These are phyloP conservation scores for Drosophila macrospina DNA, from an alignment of 2,888 invertebrate genomes.

Conservation along the genomic window DNA sequence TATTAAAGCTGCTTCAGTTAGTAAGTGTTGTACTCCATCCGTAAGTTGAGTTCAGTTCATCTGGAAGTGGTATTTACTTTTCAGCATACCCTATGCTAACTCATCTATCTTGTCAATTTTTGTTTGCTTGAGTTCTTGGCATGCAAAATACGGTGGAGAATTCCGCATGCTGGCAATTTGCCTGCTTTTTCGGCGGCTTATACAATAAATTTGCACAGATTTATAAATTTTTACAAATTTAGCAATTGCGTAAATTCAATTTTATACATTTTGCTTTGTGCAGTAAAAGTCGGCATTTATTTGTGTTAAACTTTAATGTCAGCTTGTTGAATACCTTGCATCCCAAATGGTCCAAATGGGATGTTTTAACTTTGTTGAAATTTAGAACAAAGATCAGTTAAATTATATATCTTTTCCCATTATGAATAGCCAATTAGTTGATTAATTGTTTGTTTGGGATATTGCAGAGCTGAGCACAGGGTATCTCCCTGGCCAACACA, in stretches of 20 bases:
- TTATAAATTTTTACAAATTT: slow-evolving; percentile 52
- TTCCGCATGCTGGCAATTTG: slow-evolving; percentile 39
- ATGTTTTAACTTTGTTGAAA: not conserved
- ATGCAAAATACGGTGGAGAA: slow-evolving; percentile 52
- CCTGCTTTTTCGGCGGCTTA: slow-evolving; percentile 22
- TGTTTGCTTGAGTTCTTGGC: slow-evolving; percentile 52
- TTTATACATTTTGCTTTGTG: slow-evolving; percentile 18
- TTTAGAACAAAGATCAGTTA: not conserved
- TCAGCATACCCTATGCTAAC: not conserved
- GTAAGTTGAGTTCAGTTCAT: not conserved
- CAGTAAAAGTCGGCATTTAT: slow-evolving; percentile 2
- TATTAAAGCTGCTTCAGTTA: not conserved
- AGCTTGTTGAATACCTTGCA: slow-evolving; percentile 4
- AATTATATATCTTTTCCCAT: not conserved
- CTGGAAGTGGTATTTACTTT: not conserved
- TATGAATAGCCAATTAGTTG: not conserved
- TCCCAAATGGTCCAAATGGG: not conserved
- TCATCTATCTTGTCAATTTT: slow-evolving; percentile 5
- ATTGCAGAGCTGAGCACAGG: not conserved
- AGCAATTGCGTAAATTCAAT: slow-evolving; percentile 61
- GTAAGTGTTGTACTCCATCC: not conserved
- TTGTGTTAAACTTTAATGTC: slow-evolving; percentile 16
- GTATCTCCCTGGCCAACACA: not conserved
- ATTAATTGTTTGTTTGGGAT: not conserved
- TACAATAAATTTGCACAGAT: slow-evolving; percentile 38